Evolutionary conservation across 92 coral and sea anemone genomes (phyloP).

Genomic region (Micromussa lordhowensis): DNA sequence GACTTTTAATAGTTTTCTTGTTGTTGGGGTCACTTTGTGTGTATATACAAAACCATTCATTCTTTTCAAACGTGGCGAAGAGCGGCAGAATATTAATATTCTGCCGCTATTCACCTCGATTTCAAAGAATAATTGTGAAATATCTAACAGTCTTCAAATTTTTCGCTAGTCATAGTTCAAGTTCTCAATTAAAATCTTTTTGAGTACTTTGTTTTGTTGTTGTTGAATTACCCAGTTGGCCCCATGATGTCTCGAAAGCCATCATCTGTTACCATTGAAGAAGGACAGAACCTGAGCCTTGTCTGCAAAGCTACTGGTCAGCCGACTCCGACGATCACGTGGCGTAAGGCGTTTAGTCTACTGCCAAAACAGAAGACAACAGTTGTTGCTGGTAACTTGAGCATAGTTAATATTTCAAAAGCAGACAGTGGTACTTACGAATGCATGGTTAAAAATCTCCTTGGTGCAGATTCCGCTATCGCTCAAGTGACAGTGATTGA

Average conservation of each 20-base stretch:
- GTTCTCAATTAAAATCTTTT: too few relatives aligned
- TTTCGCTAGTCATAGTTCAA: too few relatives aligned
- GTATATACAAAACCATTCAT: too few relatives aligned
- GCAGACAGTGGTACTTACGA: constrained; percentile 42
- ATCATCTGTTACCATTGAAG: constrained; percentile 52
- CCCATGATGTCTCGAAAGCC: constrained; percentile 30
- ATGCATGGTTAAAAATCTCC: constrained; percentile 35
- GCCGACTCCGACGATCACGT: constrained; percentile 45
- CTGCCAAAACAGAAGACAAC: constrained; percentile 14
- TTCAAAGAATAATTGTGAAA: too few relatives aligned
- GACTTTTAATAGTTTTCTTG: too few relatives aligned
- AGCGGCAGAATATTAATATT: too few relatives aligned
- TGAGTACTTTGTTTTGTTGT: too few relatives aligned
- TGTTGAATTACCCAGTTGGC: too few relatives aligned
- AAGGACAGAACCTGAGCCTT: constrained; percentile 37
- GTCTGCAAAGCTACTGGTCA: constrained; percentile 52
- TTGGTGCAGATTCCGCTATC: constrained; percentile 28
- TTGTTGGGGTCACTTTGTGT: too few relatives aligned
- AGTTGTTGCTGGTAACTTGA: constrained; percentile 22
- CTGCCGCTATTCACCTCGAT: too few relatives aligned
- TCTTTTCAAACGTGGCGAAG: too few relatives aligned
- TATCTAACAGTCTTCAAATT: too few relatives aligned
- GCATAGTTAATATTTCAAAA: constrained; percentile 9
- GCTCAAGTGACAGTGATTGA: constrained; percentile 41
- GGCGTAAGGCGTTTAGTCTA: constrained; percentile 43